A percentile compares a stretch with the other conserved stretches of the same genome.
phyloP scores from a whole-genome alignment of 2,113 vertebrate genomes.

The Centropus unirufus region DNA sequence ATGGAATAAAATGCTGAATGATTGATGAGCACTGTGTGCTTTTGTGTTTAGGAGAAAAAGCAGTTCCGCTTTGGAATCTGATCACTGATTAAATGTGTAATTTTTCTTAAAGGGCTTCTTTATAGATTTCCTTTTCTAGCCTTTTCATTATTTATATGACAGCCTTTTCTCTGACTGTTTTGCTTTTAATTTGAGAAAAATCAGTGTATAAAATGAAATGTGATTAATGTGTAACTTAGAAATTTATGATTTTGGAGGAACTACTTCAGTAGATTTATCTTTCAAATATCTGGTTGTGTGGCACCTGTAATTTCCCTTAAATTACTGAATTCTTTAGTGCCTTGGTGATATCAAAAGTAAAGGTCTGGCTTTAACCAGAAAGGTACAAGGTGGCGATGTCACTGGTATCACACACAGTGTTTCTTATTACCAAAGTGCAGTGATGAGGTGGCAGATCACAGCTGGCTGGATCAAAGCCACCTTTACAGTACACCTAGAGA shows the following conservation, averaged over 20 bases:
- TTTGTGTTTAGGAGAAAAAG: constrained; percentile 7
- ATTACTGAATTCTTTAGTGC: neutral
- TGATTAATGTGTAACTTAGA: neutral
- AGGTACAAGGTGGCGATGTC: neutral
- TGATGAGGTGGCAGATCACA: neutral
- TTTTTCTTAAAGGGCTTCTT: constrained; percentile 16
- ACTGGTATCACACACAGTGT: neutral
- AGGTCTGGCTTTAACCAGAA: neutral
- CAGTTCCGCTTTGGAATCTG: neutral
- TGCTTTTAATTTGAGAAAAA: neutral
- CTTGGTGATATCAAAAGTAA: neutral
- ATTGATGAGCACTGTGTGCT: neutral
- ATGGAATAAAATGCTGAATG: constrained; percentile 13
- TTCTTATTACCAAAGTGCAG: neutral
- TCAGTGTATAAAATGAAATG: neutral
- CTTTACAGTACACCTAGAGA: neutral
- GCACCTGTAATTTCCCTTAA: neutral
- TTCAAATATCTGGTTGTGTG: neutral
- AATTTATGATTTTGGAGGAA: neutral
- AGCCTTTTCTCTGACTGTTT: neutral
- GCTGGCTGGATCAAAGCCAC: neutral
- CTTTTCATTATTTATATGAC: neutral
- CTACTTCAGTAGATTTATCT: neutral
- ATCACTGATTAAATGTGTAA: constrained; percentile 22
- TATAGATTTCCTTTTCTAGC: neutral